phyloP scores from a whole-genome alignment of 2,888 invertebrate genomes.

The Anthophora plumipes region DNA sequence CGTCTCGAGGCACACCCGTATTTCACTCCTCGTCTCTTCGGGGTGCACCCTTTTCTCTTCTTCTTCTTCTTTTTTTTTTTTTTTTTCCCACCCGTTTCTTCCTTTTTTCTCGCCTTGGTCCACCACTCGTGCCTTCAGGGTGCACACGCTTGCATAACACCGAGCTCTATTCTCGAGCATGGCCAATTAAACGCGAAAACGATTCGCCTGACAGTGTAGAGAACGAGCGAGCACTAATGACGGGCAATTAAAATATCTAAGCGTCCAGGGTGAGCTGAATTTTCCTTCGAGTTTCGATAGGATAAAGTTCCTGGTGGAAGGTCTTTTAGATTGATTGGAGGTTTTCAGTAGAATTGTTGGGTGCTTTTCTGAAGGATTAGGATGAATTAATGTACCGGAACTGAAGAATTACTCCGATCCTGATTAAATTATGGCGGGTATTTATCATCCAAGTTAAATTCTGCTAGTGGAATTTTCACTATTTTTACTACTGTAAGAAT shows the following conservation, averaged over 20 bases:
- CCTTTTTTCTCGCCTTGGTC: neutral
- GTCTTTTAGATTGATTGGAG: too few species aligned
- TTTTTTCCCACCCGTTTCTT: neutral
- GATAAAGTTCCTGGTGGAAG: neutral
- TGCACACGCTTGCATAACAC: conserved; percentile 27
- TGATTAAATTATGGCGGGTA: too few species aligned
- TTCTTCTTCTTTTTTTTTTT: neutral
- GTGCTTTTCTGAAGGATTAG: too few species aligned
- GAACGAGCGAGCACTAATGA: neutral
- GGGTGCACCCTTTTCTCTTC: neutral
- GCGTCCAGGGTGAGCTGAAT: neutral
- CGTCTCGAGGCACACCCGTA: conserved; percentile 20
- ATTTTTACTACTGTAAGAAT: too few species aligned
- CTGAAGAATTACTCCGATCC: too few species aligned
- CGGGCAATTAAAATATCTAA: conserved; percentile 44
- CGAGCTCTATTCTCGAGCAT: conserved; percentile 42
- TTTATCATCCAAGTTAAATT: too few species aligned
- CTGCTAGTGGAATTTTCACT: too few species aligned
- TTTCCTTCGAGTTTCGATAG: neutral
- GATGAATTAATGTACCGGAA: too few species aligned
- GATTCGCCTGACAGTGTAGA: conserved; percentile 11
- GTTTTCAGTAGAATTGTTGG: too few species aligned
- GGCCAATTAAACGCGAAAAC: conserved; percentile 49
- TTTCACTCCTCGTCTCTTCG: conserved; percentile 27
- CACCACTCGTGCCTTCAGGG: neutral